A percentile compares a stretch with the other conserved stretches of the same genome.
phyloP scores from a whole-genome alignment of 1,140 invertebrate species.

The Brachionus asplanchnoidis region DNA sequence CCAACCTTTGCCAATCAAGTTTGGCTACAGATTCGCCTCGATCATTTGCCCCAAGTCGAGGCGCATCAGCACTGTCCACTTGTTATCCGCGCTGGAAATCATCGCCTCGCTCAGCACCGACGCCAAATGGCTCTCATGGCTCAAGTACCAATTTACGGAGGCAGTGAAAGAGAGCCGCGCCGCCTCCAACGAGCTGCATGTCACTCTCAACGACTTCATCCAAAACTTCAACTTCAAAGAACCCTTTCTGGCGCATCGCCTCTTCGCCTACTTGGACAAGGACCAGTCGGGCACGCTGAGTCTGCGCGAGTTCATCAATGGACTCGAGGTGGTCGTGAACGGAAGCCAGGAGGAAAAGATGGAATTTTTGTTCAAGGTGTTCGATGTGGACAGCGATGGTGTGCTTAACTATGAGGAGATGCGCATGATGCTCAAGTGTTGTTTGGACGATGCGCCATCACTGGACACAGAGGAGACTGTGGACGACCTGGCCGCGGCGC shows the following conservation, averaged over 20 bases:
- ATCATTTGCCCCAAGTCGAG: constrained; percentile 4
- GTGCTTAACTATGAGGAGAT: background rate
- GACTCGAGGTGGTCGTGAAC: constrained; percentile 15
- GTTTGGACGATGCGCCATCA: constrained; percentile 34
- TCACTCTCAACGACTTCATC: constrained; percentile 11
- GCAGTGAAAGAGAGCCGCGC: background rate
- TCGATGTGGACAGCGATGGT: constrained; percentile 36
- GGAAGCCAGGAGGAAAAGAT: constrained; percentile 35
- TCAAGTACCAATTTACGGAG: constrained; percentile 18
- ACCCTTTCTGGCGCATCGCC: constrained; percentile 17
- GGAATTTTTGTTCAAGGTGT: constrained; percentile 34
- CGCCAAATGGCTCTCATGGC: constrained; percentile 41
- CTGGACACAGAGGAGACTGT: constrained; percentile 37
- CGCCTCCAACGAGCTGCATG: background rate
- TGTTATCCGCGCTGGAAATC: constrained; percentile 32
- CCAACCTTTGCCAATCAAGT: background rate
- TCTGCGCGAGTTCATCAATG: background rate
- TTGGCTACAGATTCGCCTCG: constrained; percentile 14
- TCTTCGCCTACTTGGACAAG: constrained; percentile 35
- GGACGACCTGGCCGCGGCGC: constrained; percentile 21
- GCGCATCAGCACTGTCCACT: background rate
- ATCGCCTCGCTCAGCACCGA: constrained; percentile 21
- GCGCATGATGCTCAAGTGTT: constrained; percentile 29
- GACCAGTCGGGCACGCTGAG: background rate
- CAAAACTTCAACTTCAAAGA: constrained; percentile 32